These are phyloP conservation scores for Ptychoptera albimana DNA, from an alignment of 2,888 invertebrate genomes.

Conservation along the genomic window DNA sequence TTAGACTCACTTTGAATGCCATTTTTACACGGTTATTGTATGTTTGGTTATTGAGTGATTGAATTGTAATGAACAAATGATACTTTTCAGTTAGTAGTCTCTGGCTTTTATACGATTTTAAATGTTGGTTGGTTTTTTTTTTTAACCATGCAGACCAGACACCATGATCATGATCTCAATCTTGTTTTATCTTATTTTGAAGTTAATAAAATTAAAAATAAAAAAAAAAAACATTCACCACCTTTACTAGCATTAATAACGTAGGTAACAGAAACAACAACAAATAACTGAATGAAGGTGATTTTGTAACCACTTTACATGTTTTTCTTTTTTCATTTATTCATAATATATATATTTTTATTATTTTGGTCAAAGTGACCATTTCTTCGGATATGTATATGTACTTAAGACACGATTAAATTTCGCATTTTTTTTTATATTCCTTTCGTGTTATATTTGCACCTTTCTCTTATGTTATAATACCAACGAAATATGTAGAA, in stretches of 20 bases:
- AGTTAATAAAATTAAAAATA: background rate
- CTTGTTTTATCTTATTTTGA: background rate
- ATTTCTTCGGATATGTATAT: background rate
- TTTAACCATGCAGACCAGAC: too few relatives aligned
- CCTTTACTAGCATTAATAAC: background rate
- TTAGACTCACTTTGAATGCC: background rate
- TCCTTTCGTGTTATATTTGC: too few relatives aligned
- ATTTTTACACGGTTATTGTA: background rate
- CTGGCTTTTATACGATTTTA: background rate
- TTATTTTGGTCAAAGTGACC: too few relatives aligned
- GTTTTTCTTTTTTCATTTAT: too few relatives aligned
- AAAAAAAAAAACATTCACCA: too few relatives aligned
- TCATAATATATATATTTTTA: too few relatives aligned
- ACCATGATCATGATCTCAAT: background rate
- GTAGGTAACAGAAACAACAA: background rate
- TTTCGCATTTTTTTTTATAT: background rate
- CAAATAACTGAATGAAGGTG: background rate
- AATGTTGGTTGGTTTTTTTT: background rate
- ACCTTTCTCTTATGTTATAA: too few relatives aligned
- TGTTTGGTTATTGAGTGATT: background rate
- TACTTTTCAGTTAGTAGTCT: background rate
- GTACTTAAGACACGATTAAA: background rate
- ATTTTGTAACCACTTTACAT: too few relatives aligned
- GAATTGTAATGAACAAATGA: constrained; percentile 1
- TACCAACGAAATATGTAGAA: too few relatives aligned